Base-by-base conservation (phyloP, 1,140 invertebrate genomes). In the Tetragonula clypearis region DNA sequence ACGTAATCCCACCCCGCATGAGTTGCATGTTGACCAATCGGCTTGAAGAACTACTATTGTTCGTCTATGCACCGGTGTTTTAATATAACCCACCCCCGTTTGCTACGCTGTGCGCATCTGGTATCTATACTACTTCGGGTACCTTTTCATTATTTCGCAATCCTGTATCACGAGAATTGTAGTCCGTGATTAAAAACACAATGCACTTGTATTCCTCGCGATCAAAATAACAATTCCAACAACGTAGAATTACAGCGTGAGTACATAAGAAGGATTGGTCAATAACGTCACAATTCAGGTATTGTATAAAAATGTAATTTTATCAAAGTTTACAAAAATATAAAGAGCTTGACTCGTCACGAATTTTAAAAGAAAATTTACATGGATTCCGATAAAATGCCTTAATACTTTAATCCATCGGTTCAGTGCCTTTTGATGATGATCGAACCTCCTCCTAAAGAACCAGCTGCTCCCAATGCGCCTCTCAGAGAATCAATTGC, bases 1-100 rank as follows among this genome's bases (percentile, higher is more conserved):
- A 93, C 90, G 91, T 91, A 92, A 92, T 89, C 60, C 65, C 74
- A 86, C 62, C 85, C 69, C 79, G 86, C 79, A 60, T 71, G 69
- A 72, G 56, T 69, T 60, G 26, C 68, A 75, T 82, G 82, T 85
- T 71, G 81, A 76, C 82, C 85, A 90, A 92, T 92, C 82, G 74
- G 53, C 89, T 93, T 65, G 83, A 90, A 86, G 73, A 74, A 73
- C 85, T 82, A 75, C 75, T 49, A 80, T 88, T 83, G 77, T 89
- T 85, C 65, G 49, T 49, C 19, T 35, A 26, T 76, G 12, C n/a
- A 62, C 9, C n/a, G 60, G 0, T 19, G 72, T 80, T 78, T 81
- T 88, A 41, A 77, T 60, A 65, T 30, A 30, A 19, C 11, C 53
- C 49, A 41, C 49, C 56, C 41, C 14, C 55, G 17, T 35, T 14